phyloP scores from a whole-genome alignment of 2,888 invertebrate species.

The Orchestes rusci region DNA sequence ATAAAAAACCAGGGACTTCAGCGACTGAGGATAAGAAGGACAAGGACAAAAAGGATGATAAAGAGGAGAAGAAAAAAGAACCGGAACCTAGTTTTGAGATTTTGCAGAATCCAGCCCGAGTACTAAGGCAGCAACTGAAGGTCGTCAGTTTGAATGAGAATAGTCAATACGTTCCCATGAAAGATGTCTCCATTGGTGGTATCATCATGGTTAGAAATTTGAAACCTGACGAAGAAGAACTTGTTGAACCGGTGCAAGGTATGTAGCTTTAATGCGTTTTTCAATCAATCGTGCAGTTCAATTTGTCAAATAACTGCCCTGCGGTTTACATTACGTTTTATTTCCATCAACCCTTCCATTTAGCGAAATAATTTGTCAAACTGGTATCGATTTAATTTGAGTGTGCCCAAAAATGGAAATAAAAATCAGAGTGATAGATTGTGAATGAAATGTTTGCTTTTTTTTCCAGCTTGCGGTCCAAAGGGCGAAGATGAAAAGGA shows the following conservation, averaged over 20 bases:
- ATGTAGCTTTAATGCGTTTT: slow-evolving; percentile 6
- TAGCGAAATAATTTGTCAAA: too few species aligned
- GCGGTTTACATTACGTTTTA: too few species aligned
- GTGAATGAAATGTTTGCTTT: too few species aligned
- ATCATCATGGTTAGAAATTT: slow-evolving; percentile 90
- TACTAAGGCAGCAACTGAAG: slow-evolving; percentile 86
- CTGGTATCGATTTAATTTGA: too few species aligned
- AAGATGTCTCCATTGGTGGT: slow-evolving; percentile 91
- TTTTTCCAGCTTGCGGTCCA: slow-evolving; percentile 66
- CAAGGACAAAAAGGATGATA: slow-evolving; percentile 45
- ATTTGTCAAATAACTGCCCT: too few species aligned
- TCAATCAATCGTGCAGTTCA: too few species aligned
- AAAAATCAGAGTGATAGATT: too few species aligned
- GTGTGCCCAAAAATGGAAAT: too few species aligned
- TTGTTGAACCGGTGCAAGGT: slow-evolving; percentile 26
- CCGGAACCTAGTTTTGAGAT: slow-evolving; percentile 90
- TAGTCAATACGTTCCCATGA: slow-evolving; percentile 75
- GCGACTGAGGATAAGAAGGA: slow-evolving; percentile 30
- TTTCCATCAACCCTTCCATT: too few species aligned
- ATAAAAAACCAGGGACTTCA: slow-evolving; percentile 30
- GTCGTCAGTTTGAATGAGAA: slow-evolving; percentile 72
- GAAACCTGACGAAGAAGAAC: slow-evolving; percentile 51
- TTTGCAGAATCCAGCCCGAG: slow-evolving; percentile 88
- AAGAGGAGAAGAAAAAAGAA: slow-evolving; percentile 64
- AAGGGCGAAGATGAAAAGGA: slow-evolving; percentile 93